Evolutionary conservation across 2,113 vertebrate species (phyloP), one percentile per base, ranked within the genome.

Genomic region (Lasiurus borealis): DNA sequence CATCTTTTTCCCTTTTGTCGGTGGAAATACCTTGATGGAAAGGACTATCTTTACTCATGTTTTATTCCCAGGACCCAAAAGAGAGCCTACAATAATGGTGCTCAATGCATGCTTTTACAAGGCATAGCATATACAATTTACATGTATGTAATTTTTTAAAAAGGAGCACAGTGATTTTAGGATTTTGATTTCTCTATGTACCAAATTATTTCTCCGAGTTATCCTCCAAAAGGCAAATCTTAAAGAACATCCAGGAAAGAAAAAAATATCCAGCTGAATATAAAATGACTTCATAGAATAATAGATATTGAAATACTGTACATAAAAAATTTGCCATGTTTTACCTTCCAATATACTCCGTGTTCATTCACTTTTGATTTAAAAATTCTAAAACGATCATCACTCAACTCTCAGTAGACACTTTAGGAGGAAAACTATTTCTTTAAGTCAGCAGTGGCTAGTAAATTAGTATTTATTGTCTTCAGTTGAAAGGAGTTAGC

Each of bases 381-480:
- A 96, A 95, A 95, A 62, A 82, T 93, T 94, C 73, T 95, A 93
- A 89, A 96, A 96, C 97, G 78, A 73, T 95, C 94, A 95, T 96
- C 89, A 85, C 81, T 96, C 81, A 94, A 62, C 14, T 96, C 40
- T 94, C 18, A 8, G 15, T 82, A 75, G 68, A 34, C 34, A 72
- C 44, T 36, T 82, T 75, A 76, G 57, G 34, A 80, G n/a, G 46
- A 62, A 83, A 86, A 40, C 5, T 57, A 19, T 86, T 88, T 84
- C 54, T 92, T 76, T 62, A 89, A 84, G 54, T 72, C 48, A 88
- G 44, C 23, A 31, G 8, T 77, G 36, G 29, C 29, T 95, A 54
- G 31, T 59, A 27, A 81, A 57, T 94, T 75, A 29, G 34, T 44
- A 40, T 15, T 54, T 80, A 15, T 84, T 84, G 34, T 87, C 54